phyloP scores from a whole-genome alignment of 1,140 invertebrate species.

The Oryctes rhinoceros region DNA sequence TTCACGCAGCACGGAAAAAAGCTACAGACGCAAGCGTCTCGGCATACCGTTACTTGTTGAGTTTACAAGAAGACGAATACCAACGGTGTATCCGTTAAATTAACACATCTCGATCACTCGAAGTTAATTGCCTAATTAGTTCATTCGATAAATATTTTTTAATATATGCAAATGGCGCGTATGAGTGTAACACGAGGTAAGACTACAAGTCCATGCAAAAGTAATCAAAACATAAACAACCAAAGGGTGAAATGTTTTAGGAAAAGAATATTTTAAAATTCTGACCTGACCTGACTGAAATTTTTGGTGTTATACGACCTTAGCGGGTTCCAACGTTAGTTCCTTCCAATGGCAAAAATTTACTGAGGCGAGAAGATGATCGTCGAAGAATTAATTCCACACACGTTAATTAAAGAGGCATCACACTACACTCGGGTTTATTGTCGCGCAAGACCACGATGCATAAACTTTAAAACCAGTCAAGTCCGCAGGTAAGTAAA shows the following conservation, averaged over 20 bases:
- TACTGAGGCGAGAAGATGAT: not conserved
- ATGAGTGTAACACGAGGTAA: too few species aligned
- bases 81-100: too few species aligned
- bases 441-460: not conserved
- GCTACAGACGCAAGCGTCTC: not conserved
- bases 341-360: not conserved
- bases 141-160: too few species aligned
- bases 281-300: too few species aligned
- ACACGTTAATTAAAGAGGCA: not conserved
- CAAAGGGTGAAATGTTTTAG: too few species aligned
- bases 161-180: too few species aligned
- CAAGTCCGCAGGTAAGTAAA: slow-evolving; percentile 30
- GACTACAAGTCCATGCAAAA: too few species aligned
- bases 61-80: too few species aligned
- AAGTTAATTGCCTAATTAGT: too few species aligned
- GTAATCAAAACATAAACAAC: too few species aligned
- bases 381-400: not conserved
- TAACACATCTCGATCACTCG: too few species aligned
- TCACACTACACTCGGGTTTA: not conserved
- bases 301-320: not conserved
- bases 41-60: too few species aligned
- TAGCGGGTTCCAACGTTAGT: not conserved
- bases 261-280: not conserved
- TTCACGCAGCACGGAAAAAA: not conserved
- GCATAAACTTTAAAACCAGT: not conserved